phyloP scores from a whole-genome alignment of 2,797 vertebrate species.

The Myotis pilosus region DNA sequence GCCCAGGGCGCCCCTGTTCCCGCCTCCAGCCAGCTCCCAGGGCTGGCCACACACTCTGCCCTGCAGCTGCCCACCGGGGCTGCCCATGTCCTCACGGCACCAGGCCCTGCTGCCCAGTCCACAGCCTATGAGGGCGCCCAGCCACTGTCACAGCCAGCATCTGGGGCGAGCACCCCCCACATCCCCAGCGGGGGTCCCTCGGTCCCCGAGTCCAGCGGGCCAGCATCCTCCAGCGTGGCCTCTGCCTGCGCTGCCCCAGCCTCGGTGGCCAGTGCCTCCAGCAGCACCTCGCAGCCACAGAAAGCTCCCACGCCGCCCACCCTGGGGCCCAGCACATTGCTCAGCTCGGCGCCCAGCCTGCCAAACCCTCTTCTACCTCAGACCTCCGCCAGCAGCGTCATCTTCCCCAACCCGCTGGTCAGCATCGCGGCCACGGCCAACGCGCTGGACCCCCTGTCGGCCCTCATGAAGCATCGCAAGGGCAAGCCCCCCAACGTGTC shows the following conservation, averaged over 20 bases:
- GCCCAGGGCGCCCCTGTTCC: constrained; percentile 85
- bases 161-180: constrained; percentile 87
- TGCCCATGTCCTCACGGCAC: constrained; percentile 85
- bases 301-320: constrained; percentile 90
- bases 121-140: constrained; percentile 88
- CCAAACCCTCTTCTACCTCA: constrained; percentile 96
- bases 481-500: constrained; percentile 99
- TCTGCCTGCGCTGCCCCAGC: constrained; percentile 83
- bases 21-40: constrained; percentile 90
- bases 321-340: constrained; percentile 90
- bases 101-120: constrained; percentile 84
- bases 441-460: constrained; percentile 95
- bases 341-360: constrained; percentile 92
- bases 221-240: constrained; percentile 85
- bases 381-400: constrained; percentile 95
- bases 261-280: constrained; percentile 77
- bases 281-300: constrained; percentile 87
- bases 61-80: constrained; percentile 92
- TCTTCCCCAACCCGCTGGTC: constrained; percentile 98
- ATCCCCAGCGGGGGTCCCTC: constrained; percentile 84
- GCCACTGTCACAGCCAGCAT: constrained; percentile 88
- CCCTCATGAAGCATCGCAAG: constrained; percentile 98
- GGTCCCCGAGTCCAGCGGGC: constrained; percentile 83
- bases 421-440: constrained; percentile 99
- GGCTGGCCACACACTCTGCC: constrained; percentile 89